These are phyloP conservation scores for Celastrina argiolus DNA, from an alignment of 2,888 invertebrate species.

Conservation along the genomic window DNA sequence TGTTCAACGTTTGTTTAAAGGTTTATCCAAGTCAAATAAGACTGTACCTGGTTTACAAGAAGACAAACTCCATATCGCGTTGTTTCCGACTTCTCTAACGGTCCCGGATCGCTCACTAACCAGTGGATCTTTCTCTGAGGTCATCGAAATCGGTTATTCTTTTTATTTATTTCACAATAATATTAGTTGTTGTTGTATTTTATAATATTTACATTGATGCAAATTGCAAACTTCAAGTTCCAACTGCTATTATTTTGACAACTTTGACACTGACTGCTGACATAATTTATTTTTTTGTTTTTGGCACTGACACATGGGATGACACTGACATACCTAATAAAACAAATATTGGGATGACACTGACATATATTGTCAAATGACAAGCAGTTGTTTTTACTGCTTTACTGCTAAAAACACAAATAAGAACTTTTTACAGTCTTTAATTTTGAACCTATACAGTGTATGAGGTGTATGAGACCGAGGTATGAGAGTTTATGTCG, in stretches of 20 bases:
- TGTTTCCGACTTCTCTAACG: conserved; percentile 88
- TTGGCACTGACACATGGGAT: no score
- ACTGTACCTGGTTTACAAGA: conserved; percentile 95
- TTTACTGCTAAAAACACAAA: no score
- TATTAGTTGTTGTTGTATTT: conserved; percentile 18
- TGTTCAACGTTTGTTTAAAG: background rate
- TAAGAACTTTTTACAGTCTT: no score
- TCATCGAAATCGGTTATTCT: conserved; percentile 41
- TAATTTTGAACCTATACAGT: no score
- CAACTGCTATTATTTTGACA: background rate
- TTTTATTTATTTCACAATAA: conserved; percentile 6
- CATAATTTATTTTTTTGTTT: no score
- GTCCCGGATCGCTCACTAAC: conserved; percentile 70
- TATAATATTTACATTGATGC: background rate
- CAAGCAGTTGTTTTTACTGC: no score
- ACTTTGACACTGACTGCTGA: background rate
- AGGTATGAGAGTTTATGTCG: no score
- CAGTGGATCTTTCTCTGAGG: conserved; percentile 68
- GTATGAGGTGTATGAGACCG: no score
- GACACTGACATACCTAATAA: no score
- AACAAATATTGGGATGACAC: no score
- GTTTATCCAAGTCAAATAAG: background rate
- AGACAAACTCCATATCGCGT: conserved; percentile 98
- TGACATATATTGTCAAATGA: no score
- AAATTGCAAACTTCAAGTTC: background rate